Evolutionary conservation across 2,797 vertebrate genomes (phyloP), one percentile per base, ranked within the genome.

Genomic region (Capromys pilorides): DNA sequence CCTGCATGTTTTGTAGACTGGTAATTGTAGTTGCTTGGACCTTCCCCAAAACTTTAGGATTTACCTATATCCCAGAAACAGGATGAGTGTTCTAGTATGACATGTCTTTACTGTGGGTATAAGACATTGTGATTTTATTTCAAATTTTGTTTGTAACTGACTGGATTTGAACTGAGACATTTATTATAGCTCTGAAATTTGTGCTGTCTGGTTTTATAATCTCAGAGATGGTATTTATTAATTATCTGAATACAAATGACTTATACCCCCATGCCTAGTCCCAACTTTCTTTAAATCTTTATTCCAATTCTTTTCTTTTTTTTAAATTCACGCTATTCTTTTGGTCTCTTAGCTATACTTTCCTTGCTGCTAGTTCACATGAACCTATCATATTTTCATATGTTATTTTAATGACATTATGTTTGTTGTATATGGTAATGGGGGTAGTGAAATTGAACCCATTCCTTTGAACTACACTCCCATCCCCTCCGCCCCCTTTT

Each of bases 401-500:
- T 57, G 36, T 96, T 94, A 33, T 94, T 94, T 94, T 79, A 85
- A 33, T 71, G 62, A 73, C 51, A 78, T 92, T 22, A 90, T 95
- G 12, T 49, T 77, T 75, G 49, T 83, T 51, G 28, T 73, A 5
- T 26, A 45, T 41, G 73, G 73, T 77, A 14, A 14, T 39, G 26
- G 41, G 13, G 2, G 26, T 77, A 49, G 41, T 77, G 26, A 13
- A 77, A 77, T 26, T 77, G 73, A 77, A 49, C 73, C 41, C 14
- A 49, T 49, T 26, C 41, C 26, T 77, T 54, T 79, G 18, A 51
- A 49, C 49, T 54, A 33, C 4, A 54, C 54, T 54, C 14, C 54
- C 54, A 57, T 14, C 54, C 54, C 16, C 51, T 54, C 54, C 18
- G 54, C 16, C 54, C 54, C 54, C 54, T 57, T 57, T 57, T 57